Percentiles rank a stretch among this genome's conserved stretches.
These are phyloP conservation scores for Decapterus maruadsi DNA, from an alignment of 2,797 vertebrate species.

Conservation along the genomic window DNA sequence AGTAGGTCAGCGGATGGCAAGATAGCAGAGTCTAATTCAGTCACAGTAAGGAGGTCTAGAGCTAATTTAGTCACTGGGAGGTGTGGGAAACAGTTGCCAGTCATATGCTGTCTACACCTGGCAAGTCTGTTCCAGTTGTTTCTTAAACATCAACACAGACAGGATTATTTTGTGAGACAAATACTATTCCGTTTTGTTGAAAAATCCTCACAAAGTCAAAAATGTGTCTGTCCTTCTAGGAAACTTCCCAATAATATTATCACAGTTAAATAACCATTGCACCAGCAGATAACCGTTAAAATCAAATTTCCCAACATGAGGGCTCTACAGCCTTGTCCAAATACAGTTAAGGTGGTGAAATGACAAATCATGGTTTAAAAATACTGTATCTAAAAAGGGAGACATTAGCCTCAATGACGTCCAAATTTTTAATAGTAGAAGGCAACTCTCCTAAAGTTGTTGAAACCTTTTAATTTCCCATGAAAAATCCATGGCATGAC, in stretches of 20 bases:
- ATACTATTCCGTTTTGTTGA: not conserved
- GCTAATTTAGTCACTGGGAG: conserved; percentile 74
- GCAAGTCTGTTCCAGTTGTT: conserved; percentile 64
- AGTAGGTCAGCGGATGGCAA: conserved; percentile 65
- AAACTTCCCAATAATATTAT: not conserved
- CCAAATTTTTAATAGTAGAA: not conserved
- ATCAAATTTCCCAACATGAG: not conserved
- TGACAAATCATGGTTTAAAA: not conserved
- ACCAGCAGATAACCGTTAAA: not conserved
- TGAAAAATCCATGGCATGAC: not conserved
- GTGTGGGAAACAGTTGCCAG: conserved; percentile 86
- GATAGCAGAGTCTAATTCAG: conserved; percentile 83
- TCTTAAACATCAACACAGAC: conserved; percentile 42
- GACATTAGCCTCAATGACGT: not conserved
- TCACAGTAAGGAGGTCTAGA: conserved; percentile 70
- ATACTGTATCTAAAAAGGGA: not conserved
- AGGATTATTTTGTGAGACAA: conserved; percentile 1
- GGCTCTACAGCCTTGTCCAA: not conserved
- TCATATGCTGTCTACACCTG: conserved; percentile 81
- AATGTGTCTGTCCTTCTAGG: not conserved
- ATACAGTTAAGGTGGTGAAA: not conserved
- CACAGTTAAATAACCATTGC: not conserved
- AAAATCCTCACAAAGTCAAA: not conserved
- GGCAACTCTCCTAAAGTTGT: not conserved
- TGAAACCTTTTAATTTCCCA: not conserved